A percentile compares a stretch with the other conserved stretches of the same genome.
Conservation (phyloP, 2,888 invertebrate genomes). For the Mesopsocus fuscifrons region DNA sequence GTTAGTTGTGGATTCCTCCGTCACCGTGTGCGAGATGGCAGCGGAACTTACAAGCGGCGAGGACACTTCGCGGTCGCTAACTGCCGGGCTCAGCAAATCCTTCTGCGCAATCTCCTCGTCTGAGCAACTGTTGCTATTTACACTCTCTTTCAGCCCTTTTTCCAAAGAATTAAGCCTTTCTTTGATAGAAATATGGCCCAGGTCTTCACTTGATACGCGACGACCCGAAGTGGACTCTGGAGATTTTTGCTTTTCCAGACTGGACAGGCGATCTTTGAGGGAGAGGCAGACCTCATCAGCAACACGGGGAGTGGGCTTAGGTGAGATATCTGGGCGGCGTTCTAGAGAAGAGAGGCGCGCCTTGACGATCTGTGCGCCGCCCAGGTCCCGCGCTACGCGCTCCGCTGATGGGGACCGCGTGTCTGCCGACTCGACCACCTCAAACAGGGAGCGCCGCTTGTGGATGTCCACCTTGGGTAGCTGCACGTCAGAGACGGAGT, state of each 20-base stretch:
- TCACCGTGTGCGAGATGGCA: not conserved
- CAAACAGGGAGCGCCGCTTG: constrained; percentile 67
- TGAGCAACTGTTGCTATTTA: constrained; percentile 13
- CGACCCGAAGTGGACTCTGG: constrained; percentile 1
- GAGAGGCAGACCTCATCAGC: constrained; percentile 17
- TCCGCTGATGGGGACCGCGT: constrained; percentile 19
- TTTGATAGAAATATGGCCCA: constrained; percentile 13
- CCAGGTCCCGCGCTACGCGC: constrained; percentile 26
- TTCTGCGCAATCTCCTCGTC: constrained; percentile 16
- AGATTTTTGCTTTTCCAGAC: constrained; percentile 13
- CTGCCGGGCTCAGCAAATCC: not conserved
- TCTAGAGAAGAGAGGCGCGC: constrained; percentile 28
- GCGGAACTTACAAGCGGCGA: not conserved
- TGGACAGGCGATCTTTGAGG: constrained; percentile 20
- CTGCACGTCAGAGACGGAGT: constrained; percentile 30
- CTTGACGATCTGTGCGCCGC: constrained; percentile 28
- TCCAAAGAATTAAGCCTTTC: constrained; percentile 14
- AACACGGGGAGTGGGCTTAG: constrained; percentile 4
- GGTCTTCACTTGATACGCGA: constrained; percentile 7
- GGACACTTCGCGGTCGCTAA: not conserved
- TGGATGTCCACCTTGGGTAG: constrained; percentile 53
- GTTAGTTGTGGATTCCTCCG: not conserved
- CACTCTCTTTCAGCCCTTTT: constrained; percentile 6
- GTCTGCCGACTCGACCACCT: constrained; percentile 41
- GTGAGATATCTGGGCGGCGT: not conserved